Evolutionary conservation across 2,113 vertebrate species (phyloP), one percentile per base, ranked within the genome.

Genomic region (Sebastes schlegelii): DNA sequence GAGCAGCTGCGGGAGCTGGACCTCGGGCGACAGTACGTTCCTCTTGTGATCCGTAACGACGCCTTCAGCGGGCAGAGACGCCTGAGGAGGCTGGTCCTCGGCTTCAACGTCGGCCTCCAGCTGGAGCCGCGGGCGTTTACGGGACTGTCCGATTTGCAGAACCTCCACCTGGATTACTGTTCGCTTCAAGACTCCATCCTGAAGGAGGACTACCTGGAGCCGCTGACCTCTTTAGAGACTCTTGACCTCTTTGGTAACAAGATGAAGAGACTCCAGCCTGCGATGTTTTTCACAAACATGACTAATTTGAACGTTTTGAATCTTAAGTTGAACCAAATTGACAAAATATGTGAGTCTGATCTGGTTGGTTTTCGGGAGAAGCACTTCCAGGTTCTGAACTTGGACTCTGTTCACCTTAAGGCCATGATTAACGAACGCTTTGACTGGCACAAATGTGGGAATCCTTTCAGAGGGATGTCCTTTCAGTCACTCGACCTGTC

Each of bases 301-400:
- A 94, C 88, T 58, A 77, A 89, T 76, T 91, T 99, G 62, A 88
- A 88, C n/a, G 51, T 58, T 1, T 17, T 99, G 61, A 86, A 96
- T 58, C 89, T 99, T 34, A 89, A 91, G 68, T 3, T 60, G 54
- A 99, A 98, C 84, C 0, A 2, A 1, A 93, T 98, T 52, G n/a
- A 84, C 3, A 83, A 57, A 10, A 81, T 97, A 1, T 98, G 97
- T 85, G 95, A 96, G 88, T 92, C 73, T 0, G 96, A 97, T 66
- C 94, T 98, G 3, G 64, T 51, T 52, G 95, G 92, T 26, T 97
- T 98, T 77, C 94, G n/a, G 49, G 96, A 96, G 13, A 97, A 96
- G 80, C 77, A 70, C 0, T 96, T 98, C 5, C 51, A 45, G 0
- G 1, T 91, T 5, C 73, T 99, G 1, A 95, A 83, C 21, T 76